Evolutionary conservation across 92 coral and sea anemone species (phyloP).

Genomic region (Actinernus sp.): DNA sequence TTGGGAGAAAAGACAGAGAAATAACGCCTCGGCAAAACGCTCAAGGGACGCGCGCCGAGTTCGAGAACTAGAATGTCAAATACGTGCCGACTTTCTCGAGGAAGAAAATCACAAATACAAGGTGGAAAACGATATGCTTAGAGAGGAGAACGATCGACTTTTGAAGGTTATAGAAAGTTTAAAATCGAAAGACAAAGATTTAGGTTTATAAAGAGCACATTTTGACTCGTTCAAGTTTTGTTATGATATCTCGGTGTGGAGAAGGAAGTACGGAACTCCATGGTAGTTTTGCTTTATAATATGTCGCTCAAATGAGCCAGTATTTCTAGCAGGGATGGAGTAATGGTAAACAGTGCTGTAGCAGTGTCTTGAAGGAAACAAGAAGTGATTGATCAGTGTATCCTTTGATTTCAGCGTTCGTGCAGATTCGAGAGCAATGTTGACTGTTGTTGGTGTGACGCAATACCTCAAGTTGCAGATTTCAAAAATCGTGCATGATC

Average conservation of each 20-base stretch:
- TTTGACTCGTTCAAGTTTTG: too few relatives aligned
- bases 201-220: too few relatives aligned
- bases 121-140: slow-evolving; percentile 71
- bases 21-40: slow-evolving; percentile 91
- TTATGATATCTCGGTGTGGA: too few relatives aligned
- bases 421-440: background rate
- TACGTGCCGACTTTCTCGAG: slow-evolving; percentile 82
- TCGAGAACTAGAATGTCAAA: slow-evolving; percentile 92
- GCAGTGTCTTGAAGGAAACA: too few relatives aligned
- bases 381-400: too few relatives aligned
- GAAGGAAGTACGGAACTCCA: too few relatives aligned
- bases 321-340: too few relatives aligned
- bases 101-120: slow-evolving; percentile 80
- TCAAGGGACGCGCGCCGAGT: slow-evolving; percentile 91
- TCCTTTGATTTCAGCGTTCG: too few relatives aligned
- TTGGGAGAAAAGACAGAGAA: slow-evolving; percentile 89
- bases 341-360: too few relatives aligned
- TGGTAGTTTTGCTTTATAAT: too few relatives aligned
- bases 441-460: slow-evolving; percentile 22
- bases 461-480: slow-evolving; percentile 12
- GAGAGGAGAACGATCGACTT: slow-evolving; percentile 75
- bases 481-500: background rate
- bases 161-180: slow-evolving; percentile 63
- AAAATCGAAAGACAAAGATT: background rate
- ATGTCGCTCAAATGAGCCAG: too few relatives aligned